Evolutionary conservation across 2,888 invertebrate genomes (phyloP), one percentile per base, ranked within the genome.

Genomic region (Pheosia tremula): DNA sequence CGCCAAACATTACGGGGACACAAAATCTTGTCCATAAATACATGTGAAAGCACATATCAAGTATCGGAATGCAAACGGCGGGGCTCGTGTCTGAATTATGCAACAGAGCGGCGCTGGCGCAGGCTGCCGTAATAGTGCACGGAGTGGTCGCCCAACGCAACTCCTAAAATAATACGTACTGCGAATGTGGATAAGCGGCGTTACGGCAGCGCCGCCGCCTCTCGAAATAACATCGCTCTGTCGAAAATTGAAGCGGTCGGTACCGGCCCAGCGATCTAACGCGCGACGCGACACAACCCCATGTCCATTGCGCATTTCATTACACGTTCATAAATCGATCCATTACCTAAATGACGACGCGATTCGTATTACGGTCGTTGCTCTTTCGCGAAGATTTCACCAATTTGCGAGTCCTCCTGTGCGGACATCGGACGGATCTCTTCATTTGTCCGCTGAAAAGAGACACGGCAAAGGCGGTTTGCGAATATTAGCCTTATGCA

Each of bases 1-100:
- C 91, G 90, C 88, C 88, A 89, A 91, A 93, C 92, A 93, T 93
- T 91, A 91, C 91, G 90, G 86, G 88, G 91, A 92, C 93, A 93
- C 93, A 91, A 93, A 93, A 93, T 93, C 93, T 91, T 88, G 93
- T 91, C 91, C 93, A 93, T 93, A 93, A 93, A 93, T 93, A 93
- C 92, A 93, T 93, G 91, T 91, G 91, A 90, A 91, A 92, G 90
- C 92, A 92, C 93, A 92, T 92, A 92, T 93, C 92, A 91, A 91
- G 92, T 93, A 93, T 92, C 91, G 90, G 91, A 92, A 93, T 92
- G 93, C 93, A 92, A 91, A 93, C 92, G 86, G 89, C 90, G 86
- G 87, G 83, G 84, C 88, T 88, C 89, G 91, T 86, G 91, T 83
- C 90, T 92, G 93, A 90, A 93, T 93, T 93, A 93, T 93, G 93